These are phyloP conservation scores for Resseliella maxima DNA, from an alignment of 2,888 invertebrate genomes.

Conservation along the genomic window DNA sequence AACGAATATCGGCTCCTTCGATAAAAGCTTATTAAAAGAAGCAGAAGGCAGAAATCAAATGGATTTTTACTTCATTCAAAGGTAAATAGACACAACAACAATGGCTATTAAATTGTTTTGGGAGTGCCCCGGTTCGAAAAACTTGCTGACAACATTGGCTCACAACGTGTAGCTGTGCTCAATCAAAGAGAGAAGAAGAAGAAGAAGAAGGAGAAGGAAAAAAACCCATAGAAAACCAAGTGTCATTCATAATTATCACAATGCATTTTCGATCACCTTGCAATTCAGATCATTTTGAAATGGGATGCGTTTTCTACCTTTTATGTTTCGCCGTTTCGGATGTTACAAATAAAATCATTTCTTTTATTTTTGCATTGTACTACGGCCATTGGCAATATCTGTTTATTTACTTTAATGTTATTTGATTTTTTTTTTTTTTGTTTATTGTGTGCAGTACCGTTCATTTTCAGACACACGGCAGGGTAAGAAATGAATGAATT, in stretches of 20 bases:
- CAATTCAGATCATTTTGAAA: background rate
- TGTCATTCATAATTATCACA: constrained; percentile 18
- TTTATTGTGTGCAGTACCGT: too few species aligned
- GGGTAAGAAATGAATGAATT: too few species aligned
- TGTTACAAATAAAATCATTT: background rate
- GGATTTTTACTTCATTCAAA: background rate
- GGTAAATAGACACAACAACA: background rate
- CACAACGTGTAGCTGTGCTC: background rate
- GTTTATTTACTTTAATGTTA: background rate
- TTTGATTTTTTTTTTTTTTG: background rate
- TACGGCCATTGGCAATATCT: background rate
- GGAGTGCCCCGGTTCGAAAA: background rate
- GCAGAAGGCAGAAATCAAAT: background rate
- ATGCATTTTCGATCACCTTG: background rate
- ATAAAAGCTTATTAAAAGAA: background rate
- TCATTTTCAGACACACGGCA: too few species aligned
- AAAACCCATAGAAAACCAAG: background rate
- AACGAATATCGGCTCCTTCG: background rate
- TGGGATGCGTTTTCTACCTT: background rate
- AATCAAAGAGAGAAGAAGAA: background rate
- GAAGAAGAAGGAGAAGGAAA: too few species aligned
- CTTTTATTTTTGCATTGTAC: background rate
- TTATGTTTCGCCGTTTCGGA: background rate
- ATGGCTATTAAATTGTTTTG: background rate
- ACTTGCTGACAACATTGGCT: background rate